Base-by-base conservation (phyloP, 2,888 invertebrate species). In the Harpagoxenus sublaevis region DNA sequence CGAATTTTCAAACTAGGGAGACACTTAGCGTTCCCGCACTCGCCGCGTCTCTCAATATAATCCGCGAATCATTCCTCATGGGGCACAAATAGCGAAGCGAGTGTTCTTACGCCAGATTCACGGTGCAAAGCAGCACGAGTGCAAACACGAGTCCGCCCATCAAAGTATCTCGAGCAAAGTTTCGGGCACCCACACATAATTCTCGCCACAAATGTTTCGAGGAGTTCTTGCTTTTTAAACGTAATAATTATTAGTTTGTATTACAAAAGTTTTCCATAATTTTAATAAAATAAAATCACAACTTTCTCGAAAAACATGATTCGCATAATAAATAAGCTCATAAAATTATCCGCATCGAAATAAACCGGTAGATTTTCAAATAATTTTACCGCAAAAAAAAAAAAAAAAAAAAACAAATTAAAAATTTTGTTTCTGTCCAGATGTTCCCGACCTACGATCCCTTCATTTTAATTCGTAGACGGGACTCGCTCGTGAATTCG, bases 1-100 rank as follows among this genome's bases (percentile, higher is more conserved):
- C 39, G 15, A 51, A 35, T 68, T 28, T 8, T 84, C 66, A 74
- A 66, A 68, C 18, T 31, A 18, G 12, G 18, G 23, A 35, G 60
- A 9, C n/a, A 53, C 63, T 51, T 39, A 9, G 18, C 0, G 9
- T 48, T 42, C 0, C 4, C 39, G 28, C 31, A 57, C 55, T 81
- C 18, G 28, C n/a, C 10, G 9, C 35, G n/a, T 39, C 48, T 48
- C 12, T 10, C n/a, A 28, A 39, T 31, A 31, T 42, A 31, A n/a
- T 74, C 8, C 23, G 3, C 53, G 12, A 10, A 78, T 28, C 42
- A 31, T 31, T 51, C 6, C 5, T 68, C 28, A 6, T 55, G 0
- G 3, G 1, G 5, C 31, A 39, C 35, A n/a, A 53, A 42, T 31
- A 2, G 8, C 31, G 12, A 6, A 48, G 15, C 18, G 8, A 55